These are phyloP conservation scores for Ophion slaviceki DNA, from an alignment of 2,888 invertebrate species.

Conservation along the genomic window DNA sequence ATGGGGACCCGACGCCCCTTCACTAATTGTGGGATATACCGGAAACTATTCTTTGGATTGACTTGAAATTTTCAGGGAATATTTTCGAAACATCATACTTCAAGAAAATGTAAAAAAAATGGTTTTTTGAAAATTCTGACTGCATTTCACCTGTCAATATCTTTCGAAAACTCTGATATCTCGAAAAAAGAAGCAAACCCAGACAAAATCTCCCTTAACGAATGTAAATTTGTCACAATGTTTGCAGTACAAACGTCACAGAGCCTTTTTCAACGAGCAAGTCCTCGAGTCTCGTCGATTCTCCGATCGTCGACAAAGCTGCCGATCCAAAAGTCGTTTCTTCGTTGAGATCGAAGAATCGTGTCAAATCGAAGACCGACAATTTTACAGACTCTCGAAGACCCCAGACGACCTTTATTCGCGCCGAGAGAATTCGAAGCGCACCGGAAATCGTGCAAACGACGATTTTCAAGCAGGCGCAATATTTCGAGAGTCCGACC, in stretches of 20 bases:
- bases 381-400: slow-evolving; percentile 24
- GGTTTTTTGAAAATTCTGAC: too few species aligned
- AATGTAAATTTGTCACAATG: slow-evolving; percentile 20
- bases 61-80: too few species aligned
- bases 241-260: slow-evolving; percentile 38
- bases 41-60: too few species aligned
- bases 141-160: too few species aligned
- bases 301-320: slow-evolving; percentile 54
- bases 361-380: slow-evolving; percentile 36
- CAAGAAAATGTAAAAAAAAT: too few species aligned
- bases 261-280: slow-evolving; percentile 36
- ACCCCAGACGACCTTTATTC: slow-evolving; percentile 1
- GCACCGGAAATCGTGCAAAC: slow-evolving; percentile 70
- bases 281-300: slow-evolving; percentile 45
- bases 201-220: too few species aligned
- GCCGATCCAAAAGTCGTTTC: slow-evolving; percentile 64
- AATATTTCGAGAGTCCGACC: slow-evolving; percentile 42
- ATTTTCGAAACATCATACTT: too few species aligned
- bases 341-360: slow-evolving; percentile 60
- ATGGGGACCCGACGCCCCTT: too few species aligned
- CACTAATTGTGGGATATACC: too few species aligned
- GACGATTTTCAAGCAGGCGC: slow-evolving; percentile 56
- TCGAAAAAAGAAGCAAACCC: neutral
- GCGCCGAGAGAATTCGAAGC: slow-evolving; percentile 63
- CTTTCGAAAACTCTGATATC: neutral